These are phyloP conservation scores for Heteromurus nitidus DNA, from an alignment of 2,888 invertebrate species.

Conservation along the genomic window DNA sequence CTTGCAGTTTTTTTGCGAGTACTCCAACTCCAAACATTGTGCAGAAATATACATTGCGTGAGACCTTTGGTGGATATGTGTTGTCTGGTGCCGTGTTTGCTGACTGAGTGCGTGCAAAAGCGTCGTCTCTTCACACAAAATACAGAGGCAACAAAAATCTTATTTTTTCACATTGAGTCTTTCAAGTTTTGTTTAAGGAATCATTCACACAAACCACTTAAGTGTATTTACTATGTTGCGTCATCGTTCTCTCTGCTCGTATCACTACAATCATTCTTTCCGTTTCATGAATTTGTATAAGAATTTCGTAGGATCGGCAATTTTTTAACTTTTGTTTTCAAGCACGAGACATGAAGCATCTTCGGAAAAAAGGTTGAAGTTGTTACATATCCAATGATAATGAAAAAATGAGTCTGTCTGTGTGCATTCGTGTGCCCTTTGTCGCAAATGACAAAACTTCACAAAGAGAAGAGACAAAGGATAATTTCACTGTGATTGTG, in stretches of 20 bases:
- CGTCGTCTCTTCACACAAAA: no score
- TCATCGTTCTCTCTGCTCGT: neutral
- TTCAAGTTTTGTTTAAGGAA: no score
- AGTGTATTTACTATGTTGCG: no score
- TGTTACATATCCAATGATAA: constrained; percentile 40
- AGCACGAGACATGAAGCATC: neutral
- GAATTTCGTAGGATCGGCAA: no score
- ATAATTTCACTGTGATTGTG: neutral
- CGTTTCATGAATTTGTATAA: no score
- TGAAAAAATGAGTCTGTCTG: neutral
- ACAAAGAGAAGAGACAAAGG: no score
- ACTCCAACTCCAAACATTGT: neutral
- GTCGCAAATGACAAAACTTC: no score
- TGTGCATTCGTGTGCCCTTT: no score
- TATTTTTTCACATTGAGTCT: no score
- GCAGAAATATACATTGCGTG: neutral
- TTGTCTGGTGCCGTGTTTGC: neutral
- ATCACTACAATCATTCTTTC: neutral
- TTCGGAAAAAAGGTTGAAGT: constrained; percentile 41
- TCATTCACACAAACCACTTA: no score
- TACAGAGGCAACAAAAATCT: no score
- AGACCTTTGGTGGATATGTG: neutral
- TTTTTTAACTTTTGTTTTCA: neutral
- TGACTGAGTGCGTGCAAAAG: neutral
- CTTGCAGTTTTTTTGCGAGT: constrained; percentile 2